Conservation (phyloP, 2,888 invertebrate species). For the Cryptus armator region DNA sequence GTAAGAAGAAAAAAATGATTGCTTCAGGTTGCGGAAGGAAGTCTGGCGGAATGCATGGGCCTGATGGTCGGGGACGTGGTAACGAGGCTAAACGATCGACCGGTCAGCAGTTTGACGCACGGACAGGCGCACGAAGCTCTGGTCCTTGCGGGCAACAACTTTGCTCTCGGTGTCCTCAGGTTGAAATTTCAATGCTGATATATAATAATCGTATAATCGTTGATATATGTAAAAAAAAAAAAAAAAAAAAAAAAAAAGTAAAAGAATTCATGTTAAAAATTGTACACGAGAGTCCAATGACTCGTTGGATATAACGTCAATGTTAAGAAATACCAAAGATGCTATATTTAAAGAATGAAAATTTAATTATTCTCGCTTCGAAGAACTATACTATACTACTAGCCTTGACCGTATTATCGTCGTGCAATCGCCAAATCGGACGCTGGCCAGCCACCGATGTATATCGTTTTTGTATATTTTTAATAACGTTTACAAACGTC, state of each 20-base stretch:
- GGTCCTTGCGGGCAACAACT: slow-evolving; percentile 89
- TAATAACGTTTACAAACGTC: slow-evolving; percentile 48
- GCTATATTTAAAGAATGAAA: slow-evolving; percentile 55
- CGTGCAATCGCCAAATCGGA: slow-evolving; percentile 59
- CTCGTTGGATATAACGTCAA: slow-evolving; percentile 18
- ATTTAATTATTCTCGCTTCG: slow-evolving; percentile 54
- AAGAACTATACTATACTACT: slow-evolving; percentile 54
- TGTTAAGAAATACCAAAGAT: slow-evolving; percentile 29
- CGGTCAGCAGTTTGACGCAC: slow-evolving; percentile 90
- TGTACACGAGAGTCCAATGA: slow-evolving; percentile 6
- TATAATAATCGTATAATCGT: slow-evolving; percentile 20
- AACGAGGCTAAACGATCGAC: slow-evolving; percentile 90
- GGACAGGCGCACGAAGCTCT: slow-evolving; percentile 92
- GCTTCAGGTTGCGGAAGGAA: slow-evolving; percentile 91
- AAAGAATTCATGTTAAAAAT: background rate
- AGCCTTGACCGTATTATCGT: slow-evolving; percentile 68
- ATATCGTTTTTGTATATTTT: slow-evolving; percentile 48
- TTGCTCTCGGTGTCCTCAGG: slow-evolving; percentile 91
- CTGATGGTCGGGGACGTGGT: slow-evolving; percentile 94
- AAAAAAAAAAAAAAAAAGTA: background rate
- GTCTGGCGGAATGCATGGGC: slow-evolving; percentile 94
- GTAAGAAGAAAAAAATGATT: slow-evolving; percentile 24
- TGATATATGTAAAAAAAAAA: slow-evolving; percentile 32
- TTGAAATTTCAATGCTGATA: slow-evolving; percentile 80
- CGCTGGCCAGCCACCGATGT: slow-evolving; percentile 36